Base-by-base conservation (phyloP, 2,797 vertebrate species). In the Botia almorhae region DNA sequence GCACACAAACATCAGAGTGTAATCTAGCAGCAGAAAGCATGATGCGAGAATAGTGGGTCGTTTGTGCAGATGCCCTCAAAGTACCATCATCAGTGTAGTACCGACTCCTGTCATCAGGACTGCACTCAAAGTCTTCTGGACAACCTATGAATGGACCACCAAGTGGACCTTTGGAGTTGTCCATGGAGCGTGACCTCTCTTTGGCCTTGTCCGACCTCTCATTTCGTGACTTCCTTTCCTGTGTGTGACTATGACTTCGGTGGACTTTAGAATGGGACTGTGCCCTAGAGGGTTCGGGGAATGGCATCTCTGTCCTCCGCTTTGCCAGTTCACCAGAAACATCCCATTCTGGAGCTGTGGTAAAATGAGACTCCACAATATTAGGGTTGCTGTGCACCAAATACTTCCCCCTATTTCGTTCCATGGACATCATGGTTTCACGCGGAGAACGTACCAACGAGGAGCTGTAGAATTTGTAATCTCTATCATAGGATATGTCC, bases 211-310 rank as follows among this genome's bases (percentile, higher is more conserved):
- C 95, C 0, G 96, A 95, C 74, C 97, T 94, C 89, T 99, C 97
- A 1, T 96, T 96, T 64, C 98, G 92, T 0, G 98, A 99, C 88
- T 97, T 95, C 87, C 98, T 95, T 88, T 99, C 98, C 89, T 99
- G 98, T 3, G 97, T 99, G 93, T 99, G 98, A 89, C 97, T 98
- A 92, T 99, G 98, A 73, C 97, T 98, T 87, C 97, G 96, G 91
- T 99, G 98, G 76, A 99, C 98, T 92, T 98, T 99, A 36, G 98
- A 97, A 87, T 98, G 96, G 83, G 96, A 96, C 56, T 97, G 97
- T 68, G 96, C 97, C 83, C 97, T 93, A 83, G 97, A 98, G 76
- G 97, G 98, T 84, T 99, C 98, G 1, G 97, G 97, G 89, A 99
- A 98, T 89, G 97, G 98, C 96, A 98, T 97, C 93, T 99, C 98